phyloP scores from a whole-genome alignment of 2,797 vertebrate species.

The Buceros bicornis region DNA sequence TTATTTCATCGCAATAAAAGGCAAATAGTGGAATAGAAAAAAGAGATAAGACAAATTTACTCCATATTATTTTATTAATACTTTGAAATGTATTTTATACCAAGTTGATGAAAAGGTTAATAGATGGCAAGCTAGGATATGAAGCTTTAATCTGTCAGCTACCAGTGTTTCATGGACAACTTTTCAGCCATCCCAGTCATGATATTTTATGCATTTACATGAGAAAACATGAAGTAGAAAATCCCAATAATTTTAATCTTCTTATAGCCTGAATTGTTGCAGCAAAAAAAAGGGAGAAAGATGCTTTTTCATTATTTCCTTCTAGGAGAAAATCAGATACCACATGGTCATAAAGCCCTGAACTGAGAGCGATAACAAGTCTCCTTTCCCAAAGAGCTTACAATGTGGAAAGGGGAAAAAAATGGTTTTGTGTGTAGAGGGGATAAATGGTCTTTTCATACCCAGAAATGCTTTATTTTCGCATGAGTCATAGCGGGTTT shows the following conservation, averaged over 20 bases:
- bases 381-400: conserved; percentile 50
- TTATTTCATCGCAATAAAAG: not conserved
- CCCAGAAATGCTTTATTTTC: conserved; percentile 62
- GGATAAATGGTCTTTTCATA: conserved; percentile 61
- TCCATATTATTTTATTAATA: not conserved
- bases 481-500: conserved; percentile 43
- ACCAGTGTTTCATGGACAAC: not conserved
- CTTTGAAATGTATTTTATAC: not conserved
- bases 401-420: not conserved
- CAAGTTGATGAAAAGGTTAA: not conserved
- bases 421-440: not conserved
- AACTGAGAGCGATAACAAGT: conserved; percentile 21
- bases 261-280: not conserved
- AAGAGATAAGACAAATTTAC: not conserved
- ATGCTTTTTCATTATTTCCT: conserved; percentile 21
- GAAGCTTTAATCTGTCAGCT: not conserved
- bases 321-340: conserved; percentile 40
- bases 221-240: conserved; percentile 20
- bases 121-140: not conserved
- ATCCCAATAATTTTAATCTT: not conserved
- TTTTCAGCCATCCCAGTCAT: not conserved
- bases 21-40: not conserved
- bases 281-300: not conserved
- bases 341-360: conserved; percentile 15
- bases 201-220: not conserved